These are phyloP conservation scores for Folsomia candida DNA, from an alignment of 2,888 invertebrate species.

Conservation along the genomic window DNA sequence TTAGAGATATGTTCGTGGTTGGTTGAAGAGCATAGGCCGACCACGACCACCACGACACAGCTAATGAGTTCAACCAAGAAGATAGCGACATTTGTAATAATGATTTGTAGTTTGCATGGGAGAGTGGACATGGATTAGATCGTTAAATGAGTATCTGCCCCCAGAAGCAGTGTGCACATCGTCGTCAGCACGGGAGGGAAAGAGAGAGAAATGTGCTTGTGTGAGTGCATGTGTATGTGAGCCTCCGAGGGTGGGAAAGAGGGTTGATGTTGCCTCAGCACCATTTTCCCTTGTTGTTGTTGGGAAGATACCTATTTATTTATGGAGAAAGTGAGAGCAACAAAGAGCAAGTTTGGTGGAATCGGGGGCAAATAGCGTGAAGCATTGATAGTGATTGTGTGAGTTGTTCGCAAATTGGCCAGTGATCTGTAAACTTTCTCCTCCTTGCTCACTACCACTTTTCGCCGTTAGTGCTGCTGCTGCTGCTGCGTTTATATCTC, in stretches of 20 bases:
- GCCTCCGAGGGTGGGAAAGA: background rate
- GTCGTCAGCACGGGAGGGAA: background rate
- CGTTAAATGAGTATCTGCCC: background rate
- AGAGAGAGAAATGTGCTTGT: background rate
- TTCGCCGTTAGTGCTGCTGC: too few species aligned
- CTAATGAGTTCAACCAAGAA: slow-evolving; percentile 18
- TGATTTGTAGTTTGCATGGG: slow-evolving; percentile 14
- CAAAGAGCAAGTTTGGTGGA: background rate
- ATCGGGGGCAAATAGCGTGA: slow-evolving; percentile 7
- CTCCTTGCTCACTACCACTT: background rate
- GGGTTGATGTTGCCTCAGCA: background rate
- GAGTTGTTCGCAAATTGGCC: slow-evolving; percentile 14
- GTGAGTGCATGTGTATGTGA: background rate
- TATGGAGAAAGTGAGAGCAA: background rate
- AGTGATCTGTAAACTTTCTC: slow-evolving; percentile 17
- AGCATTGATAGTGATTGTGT: slow-evolving; percentile 11
- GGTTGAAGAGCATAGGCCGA: background rate
- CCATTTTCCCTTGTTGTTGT: background rate
- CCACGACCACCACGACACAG: too few species aligned
- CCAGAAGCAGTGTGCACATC: background rate
- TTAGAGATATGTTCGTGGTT: background rate
- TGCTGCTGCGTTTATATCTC: too few species aligned
- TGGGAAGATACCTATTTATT: background rate
- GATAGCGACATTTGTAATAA: background rate
- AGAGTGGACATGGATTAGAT: background rate